Evolutionary conservation across 2,797 vertebrate genomes (phyloP), one percentile per base, ranked within the genome.

Genomic region (Selene dorsalis): DNA sequence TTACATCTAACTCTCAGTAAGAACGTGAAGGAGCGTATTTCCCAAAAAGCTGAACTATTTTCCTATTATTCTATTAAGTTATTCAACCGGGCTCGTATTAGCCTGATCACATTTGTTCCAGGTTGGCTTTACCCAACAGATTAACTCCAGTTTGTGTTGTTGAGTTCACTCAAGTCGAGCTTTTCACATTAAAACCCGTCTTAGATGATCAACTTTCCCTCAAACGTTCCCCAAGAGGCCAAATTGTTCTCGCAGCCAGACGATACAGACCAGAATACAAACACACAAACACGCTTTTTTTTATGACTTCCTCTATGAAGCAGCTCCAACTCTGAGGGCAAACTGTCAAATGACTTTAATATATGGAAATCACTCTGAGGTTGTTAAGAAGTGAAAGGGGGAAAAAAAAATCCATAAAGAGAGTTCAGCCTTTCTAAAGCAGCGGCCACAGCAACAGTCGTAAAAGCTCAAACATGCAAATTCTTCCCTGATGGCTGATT

Each of bases 391-490:
- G 56, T 57, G 24, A 68, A 72, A 67, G 10, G n/a, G 16, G 6
- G 32, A 35, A 35, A 38, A 52, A 28, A 43, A 60, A 39, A n/a
- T 53, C 24, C 24, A 69, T 41, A 60, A 77, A 73, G 32, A 53
- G 18, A 63, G 58, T 28, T 43, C 2, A 39, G 64, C 47, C 50
- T 69, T 30, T 79, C 10, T 80, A 60, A 84, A 75, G 56, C 66
- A 77, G 84, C 28, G 9, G 30, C 83, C 77, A 81, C 82, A 84
- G 84, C 85, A 87, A 88, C 88, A 84, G 75, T 82, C 82, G 70
- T 83, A 82, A 80, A 89, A 86, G 83, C 80, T 82, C 52, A 86
- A 90, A 85, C 80, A 88, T 91, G 84, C 82, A 82, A 81, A 88
- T 84, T 83, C 64, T 72, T 80, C 83, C 45, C 43, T 50, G 64